Evolutionary conservation across 2,888 invertebrate species (phyloP).

Genomic region (Ennomos erosarius): DNA sequence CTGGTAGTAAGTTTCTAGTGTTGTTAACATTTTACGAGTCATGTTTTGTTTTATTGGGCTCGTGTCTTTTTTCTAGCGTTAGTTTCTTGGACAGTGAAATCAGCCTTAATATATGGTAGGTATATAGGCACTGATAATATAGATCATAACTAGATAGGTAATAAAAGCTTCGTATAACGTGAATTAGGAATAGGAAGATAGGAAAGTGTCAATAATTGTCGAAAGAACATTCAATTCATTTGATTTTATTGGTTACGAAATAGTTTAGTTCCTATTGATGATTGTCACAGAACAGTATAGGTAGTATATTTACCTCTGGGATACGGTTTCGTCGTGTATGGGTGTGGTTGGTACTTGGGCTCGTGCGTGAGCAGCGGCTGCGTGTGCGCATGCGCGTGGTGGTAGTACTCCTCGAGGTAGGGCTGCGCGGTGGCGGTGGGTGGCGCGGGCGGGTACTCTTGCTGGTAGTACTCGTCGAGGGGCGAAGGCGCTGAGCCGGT

Average conservation of each 20-base stretch:
- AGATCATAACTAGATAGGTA: too few species aligned
- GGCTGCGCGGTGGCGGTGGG: slow-evolving; percentile 84
- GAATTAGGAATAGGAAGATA: too few species aligned
- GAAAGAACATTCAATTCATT: too few species aligned
- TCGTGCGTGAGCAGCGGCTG: slow-evolving; percentile 85
- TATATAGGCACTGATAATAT: background rate
- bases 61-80: slow-evolving; percentile 5
- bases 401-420: slow-evolving; percentile 90
- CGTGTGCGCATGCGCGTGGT: slow-evolving; percentile 90
- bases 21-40: slow-evolving; percentile 16
- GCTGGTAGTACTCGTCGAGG: slow-evolving; percentile 83
- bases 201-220: too few species aligned
- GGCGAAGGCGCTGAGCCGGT: slow-evolving; percentile 77
- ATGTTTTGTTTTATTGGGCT: slow-evolving; percentile 10
- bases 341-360: slow-evolving; percentile 89
- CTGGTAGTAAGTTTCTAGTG: slow-evolving; percentile 14
- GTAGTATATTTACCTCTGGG: slow-evolving; percentile 85
- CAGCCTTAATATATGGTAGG: background rate
- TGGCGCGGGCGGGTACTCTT: slow-evolving; percentile 77
- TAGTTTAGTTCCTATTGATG: too few species aligned
- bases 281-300: too few species aligned
- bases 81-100: too few species aligned
- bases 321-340: slow-evolving; percentile 89
- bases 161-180: too few species aligned
- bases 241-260: too few species aligned